Base-by-base conservation (phyloP, 2,113 vertebrate genomes). In the Prunella fulvescens region DNA sequence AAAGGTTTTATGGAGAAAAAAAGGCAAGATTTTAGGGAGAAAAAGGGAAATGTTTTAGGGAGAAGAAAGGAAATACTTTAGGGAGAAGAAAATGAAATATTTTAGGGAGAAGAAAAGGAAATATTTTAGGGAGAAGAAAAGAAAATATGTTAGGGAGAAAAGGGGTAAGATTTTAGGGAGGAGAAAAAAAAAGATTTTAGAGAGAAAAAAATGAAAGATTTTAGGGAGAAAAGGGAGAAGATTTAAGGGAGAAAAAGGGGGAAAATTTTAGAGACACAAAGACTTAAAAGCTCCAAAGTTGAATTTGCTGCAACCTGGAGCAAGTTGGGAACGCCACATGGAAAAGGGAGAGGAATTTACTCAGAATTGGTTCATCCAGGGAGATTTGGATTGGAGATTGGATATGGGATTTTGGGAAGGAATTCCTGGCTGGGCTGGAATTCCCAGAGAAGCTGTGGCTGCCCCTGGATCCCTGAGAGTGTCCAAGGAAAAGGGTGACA, bases 261-360 rank as follows among this genome's bases (percentile, higher is more conserved):
- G 2, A 3, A 35, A 31, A 26, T 37, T 47, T 62, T 25, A 6
- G 2, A 40, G 19, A 15, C 13, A 2, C 24, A 31, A 66, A n/a
- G 4, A 2, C 37, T 29, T 4, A 14, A 25, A 14, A 60, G 7
- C 14, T 37, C 66, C 40, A 20, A 20, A 3, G 8, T 4, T 12
- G 23, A n/a, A 19, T 81, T 50, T 50, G 5, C 16, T 39, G 10
- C 12, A 4, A 1, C 23, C 35, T 14, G 64, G 53, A 69, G 9
- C 0, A 12, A n/a, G 1, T 7, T 18, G 28, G 64, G 35, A 10
- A 44, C 13, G 33, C 20, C 28, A 17, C 0, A 1, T 2, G 33
- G 73, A 61, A 66, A 40, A 79, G 11, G 31, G 22, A 71, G 23
- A 62, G 39, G n/a, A 69, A 7, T 3, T 67, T 6, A 3, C 23